Base-by-base conservation (phyloP, 2,113 vertebrate genomes). In the Chelonoidis abingdonii region DNA sequence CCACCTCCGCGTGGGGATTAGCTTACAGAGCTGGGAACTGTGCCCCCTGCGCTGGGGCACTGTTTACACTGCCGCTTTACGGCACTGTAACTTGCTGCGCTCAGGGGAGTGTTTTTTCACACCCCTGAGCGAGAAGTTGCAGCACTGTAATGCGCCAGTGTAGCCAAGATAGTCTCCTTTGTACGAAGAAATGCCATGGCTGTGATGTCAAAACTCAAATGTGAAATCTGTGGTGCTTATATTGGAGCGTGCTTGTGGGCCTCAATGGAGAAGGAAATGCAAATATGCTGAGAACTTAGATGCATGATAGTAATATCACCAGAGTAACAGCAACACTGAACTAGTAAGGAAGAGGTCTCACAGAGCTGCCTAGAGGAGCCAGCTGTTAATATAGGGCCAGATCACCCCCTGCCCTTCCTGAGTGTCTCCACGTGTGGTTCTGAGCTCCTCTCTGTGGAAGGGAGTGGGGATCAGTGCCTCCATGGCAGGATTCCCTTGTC, bases 171-270 rank as follows among this genome's bases (percentile, higher is more conserved):
- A 35, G 80, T 31, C 1, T 16, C 2, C 1, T 10, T 47, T 2
- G 2, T 4, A 0, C 0, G 0, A 41, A 89, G 81, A 83, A 72
- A 17, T 49, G 89, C 76, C 44, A 87, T 2, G 0, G 78, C 10
- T 1, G 6, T 24, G 50, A 57, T 38, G 50, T 69, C 9, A 44
- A 76, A 76, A 44, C n/a, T 75, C 69, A 38, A 4, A 21, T 75
- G 38, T 75, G 38, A 75, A 75, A 22, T 41, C 24, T 11, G 11
- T 22, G 25, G 72, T 13, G 24, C 10, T 76, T 44, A 44, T 47
- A 47, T 41, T 76, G 72, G 22, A 25, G 22, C 21, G 3, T 76
- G 41, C 41, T 21, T 76, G 65, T 38, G 35, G 31, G 65, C 17
- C 17, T 16, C 65, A 69, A 17, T n/a, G 72, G 41, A 76, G 22